Base-by-base conservation (phyloP, 1,140 invertebrate genomes). In the Hirudo medicinalis region DNA sequence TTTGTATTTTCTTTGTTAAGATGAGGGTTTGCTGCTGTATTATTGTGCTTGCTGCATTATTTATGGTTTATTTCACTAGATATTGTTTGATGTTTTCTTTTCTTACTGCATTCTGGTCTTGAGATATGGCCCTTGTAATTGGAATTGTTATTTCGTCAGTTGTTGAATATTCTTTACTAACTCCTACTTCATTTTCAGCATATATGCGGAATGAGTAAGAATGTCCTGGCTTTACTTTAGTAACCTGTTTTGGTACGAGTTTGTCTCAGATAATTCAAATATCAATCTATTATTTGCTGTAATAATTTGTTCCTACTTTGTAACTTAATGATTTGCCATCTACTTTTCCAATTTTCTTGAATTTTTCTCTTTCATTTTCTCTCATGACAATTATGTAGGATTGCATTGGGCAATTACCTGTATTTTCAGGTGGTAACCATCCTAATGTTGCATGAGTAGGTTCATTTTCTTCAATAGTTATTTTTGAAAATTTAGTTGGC, bases 101-200 rank as follows among this genome's bases (percentile, higher is more conserved):
- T 49, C 9, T 49, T 49, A 49, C 43, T 49, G 1, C 15, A 13
- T 49, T 17, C 43, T 19, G 9, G 20, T 43, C 55, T 57, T 71
- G 20, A 17, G 9, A 22, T 22, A 27, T 49, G 13, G 29, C 13
- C 3, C 6, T 49, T 69, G 22, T 66, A n/a, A 8, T 60, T 27
- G 69, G 68, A 32, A 73, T 49, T 70, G 43, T 83, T 6, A 94
- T 88, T n/a, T 92, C 85, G 5, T 49, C 0, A 90, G 94, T 9
- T 25, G 86, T 83, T 32, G 69, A 91, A 91, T 79, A 91, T 17
- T 93, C 89, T 70, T 90, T 88, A 78, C 94, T 92, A 81, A 92
- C 90, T 29, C 95, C 95, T 77, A 96, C 96, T 66, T 96, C 93
- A 82, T 99, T 99, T 29, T 91, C 92, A 17, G 95, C 95, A 86